Evolutionary conservation across 2,113 vertebrate genomes (phyloP).

Genomic region (Taxidea taxus): DNA sequence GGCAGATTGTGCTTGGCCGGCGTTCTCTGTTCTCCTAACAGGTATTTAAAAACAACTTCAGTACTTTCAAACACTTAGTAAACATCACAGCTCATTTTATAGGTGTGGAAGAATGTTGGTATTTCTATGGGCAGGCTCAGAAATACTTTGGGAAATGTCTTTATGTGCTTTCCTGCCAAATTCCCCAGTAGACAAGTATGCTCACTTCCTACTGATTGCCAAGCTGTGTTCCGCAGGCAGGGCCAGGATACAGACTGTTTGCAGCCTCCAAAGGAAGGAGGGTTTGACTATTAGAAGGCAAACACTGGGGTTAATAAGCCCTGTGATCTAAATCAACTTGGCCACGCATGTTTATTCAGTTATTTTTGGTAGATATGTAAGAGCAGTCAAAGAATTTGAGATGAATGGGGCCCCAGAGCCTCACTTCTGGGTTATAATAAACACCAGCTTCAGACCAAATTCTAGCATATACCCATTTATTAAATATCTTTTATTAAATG

Average conservation of each 20-base stretch:
- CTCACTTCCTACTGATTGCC: not conserved
- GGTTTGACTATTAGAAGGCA: not conserved
- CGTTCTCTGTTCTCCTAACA: conserved; percentile 24
- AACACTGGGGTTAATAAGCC: not conserved
- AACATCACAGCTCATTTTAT: conserved; percentile 39
- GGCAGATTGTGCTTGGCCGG: conserved; percentile 51
- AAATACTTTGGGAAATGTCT: conserved; percentile 29
- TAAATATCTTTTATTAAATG: conserved; percentile 27
- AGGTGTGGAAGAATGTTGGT: not conserved
- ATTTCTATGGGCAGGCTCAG: not conserved
- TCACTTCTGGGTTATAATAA: conserved; percentile 11
- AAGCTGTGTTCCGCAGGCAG: not conserved
- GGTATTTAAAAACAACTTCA: conserved; percentile 38
- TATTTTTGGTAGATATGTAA: not conserved
- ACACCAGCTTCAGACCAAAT: not conserved
- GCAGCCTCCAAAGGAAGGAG: not conserved
- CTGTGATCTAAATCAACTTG: not conserved
- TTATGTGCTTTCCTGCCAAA: not conserved
- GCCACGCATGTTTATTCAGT: not conserved
- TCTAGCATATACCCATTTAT: not conserved
- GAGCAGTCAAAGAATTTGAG: not conserved
- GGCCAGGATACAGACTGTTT: not conserved
- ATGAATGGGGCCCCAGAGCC: not conserved
- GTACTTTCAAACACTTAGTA: conserved; percentile 21
- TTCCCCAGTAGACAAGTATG: not conserved